Percentiles rank a stretch among this genome's conserved stretches.
These are phyloP conservation scores for Pelvicachromis taeniatus DNA, from an alignment of 2,113 vertebrate species.

Conservation along the genomic window DNA sequence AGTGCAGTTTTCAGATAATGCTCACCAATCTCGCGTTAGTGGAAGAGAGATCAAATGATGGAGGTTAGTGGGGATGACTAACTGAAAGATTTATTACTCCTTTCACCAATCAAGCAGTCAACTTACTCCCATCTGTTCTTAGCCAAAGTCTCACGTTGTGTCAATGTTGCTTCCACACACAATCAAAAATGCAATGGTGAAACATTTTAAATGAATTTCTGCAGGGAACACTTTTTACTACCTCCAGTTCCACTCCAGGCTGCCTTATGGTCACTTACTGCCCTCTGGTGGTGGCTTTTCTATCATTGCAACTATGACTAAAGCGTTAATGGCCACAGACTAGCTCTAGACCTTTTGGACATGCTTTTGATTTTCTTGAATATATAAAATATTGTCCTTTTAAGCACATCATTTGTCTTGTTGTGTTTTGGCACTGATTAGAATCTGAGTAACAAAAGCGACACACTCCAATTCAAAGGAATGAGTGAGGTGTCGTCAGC, in stretches of 20 bases:
- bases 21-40: neutral
- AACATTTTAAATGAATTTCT: neutral
- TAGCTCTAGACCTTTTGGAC: neutral
- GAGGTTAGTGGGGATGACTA: neutral
- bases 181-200: rapidly evolving
- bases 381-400: neutral
- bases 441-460: neutral
- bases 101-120: neutral
- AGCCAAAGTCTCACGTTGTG: neutral
- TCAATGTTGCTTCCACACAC: neutral
- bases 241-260: neutral
- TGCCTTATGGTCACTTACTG: neutral
- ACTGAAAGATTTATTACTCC: neutral
- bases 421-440: neutral
- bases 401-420: rapidly evolving
- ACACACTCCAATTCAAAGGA: neutral
- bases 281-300: neutral
- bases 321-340: neutral
- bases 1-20: neutral
- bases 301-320: neutral
- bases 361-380: neutral
- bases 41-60: neutral
- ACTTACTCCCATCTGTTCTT: neutral
- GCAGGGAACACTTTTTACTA: neutral
- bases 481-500: no score